Conservation (phyloP, 2,888 invertebrate species). For the Teleiodes luculella region DNA sequence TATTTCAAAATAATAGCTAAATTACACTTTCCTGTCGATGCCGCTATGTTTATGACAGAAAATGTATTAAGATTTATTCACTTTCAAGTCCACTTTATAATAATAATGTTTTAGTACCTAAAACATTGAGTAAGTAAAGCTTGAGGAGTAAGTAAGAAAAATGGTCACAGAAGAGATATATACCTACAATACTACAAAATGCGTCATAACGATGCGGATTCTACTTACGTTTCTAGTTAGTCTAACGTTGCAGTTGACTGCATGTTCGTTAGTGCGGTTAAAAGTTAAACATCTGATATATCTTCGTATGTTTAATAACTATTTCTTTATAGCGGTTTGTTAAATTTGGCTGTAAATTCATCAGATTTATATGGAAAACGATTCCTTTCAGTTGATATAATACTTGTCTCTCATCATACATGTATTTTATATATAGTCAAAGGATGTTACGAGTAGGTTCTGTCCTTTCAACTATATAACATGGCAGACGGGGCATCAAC, state of each 20-base stretch:
- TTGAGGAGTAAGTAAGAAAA: no score
- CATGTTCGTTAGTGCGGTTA: not conserved
- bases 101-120: not conserved
- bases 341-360: not conserved
- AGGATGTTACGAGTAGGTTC: no score
- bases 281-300: not conserved
- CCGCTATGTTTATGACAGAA: conserved; percentile 2
- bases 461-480: no score
- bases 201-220: not conserved
- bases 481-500: no score
- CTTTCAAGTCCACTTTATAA: not conserved
- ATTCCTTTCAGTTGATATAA: not conserved
- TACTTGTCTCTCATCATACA: no score
- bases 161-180: no score
- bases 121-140: no score
- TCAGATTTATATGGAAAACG: not conserved
- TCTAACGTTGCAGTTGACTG: not conserved
- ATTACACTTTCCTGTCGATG: not conserved
- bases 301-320: not conserved
- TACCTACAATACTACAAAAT: not conserved
- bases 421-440: no score
- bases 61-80: conserved; percentile 12
- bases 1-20: not conserved
- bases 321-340: not conserved
- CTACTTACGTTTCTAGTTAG: not conserved